Evolutionary conservation across 2,113 vertebrate genomes (phyloP), one percentile per base, ranked within the genome.

Genomic region (Rynchops niger): DNA sequence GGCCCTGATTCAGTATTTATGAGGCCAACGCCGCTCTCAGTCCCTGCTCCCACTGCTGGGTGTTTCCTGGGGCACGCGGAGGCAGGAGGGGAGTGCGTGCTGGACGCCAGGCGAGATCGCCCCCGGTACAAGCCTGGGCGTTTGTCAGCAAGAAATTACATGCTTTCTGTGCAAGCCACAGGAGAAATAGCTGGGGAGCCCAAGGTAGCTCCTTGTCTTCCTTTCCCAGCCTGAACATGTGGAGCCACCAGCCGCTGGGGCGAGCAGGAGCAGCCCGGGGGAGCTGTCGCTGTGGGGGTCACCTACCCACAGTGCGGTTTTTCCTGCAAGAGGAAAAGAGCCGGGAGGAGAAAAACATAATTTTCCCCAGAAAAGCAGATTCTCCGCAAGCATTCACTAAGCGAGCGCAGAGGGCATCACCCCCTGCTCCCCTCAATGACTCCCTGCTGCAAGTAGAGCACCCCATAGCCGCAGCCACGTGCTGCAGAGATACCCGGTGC

Each of bases 381-480:
- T 43, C 43, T 20, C 25, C 3, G 27, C 21, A 58, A 65, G 19
- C 23, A 15, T 4, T 72, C 21, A 13, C 47, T 0, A 0, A 36
- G 30, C 0, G 0, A 78, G 29, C n/a, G 47, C 0, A 0, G 43
- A 38, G 43, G 47, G n/a, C 42, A 30, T 65, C 10, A 0, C 36
- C 13, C 12, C 42, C 71, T 1, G 0, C n/a, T 40, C 5, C 12
- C 21, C 25, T 38, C 63, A 14, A 3, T 0, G 1, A 3, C 23
- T 9, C 23, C n/a, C 26, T 9, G n/a, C 27, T 49, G 15, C 34
- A 25, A 34, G 25, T 45, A 49, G 23, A 22, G 45, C 34, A 29
- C 12, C 53, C 85, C 2, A 0, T 1, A 53, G 59, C 63, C 32
- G 58, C 4, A 2, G 25, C 17, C 79, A 17, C 1, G 2, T 67